Evolutionary conservation across 2,888 invertebrate genomes (phyloP).

Genomic region (Steinernema scapterisci): DNA sequence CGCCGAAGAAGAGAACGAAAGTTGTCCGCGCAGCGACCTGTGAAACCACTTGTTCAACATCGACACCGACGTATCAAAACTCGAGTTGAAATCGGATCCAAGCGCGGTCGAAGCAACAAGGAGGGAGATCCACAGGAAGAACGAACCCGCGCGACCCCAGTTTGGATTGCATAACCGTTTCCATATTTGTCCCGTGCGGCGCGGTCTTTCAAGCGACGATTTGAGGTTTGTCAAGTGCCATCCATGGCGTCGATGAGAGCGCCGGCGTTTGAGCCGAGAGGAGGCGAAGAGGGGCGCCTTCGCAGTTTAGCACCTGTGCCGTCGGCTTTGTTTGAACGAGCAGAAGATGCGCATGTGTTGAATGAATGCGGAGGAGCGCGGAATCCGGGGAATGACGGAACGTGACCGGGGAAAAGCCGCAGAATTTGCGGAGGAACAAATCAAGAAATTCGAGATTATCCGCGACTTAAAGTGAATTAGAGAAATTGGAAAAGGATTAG

Average conservation of each 20-base stretch:
- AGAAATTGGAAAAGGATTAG: too few species aligned
- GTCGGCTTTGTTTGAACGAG: conserved; percentile 14
- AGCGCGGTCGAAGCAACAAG: neutral
- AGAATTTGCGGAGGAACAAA: too few species aligned
- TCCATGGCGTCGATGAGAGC: conserved; percentile 30
- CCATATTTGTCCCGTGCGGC: conserved; percentile 30
- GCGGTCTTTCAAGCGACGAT: conserved; percentile 14
- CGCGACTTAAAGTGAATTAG: too few species aligned
- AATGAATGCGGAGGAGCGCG: neutral
- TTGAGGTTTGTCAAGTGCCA: conserved; percentile 29
- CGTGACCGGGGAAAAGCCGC: neutral
- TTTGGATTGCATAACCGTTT: conserved; percentile 31
- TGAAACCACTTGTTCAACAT: conserved; percentile 21
- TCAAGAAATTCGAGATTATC: too few species aligned
- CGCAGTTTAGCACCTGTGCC: conserved; percentile 31
- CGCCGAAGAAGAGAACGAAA: too few species aligned
- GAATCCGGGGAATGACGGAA: neutral
- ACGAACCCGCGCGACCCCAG: conserved; percentile 22
- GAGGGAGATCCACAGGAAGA: conserved; percentile 2
- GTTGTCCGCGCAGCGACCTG: neutral
- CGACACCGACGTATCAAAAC: neutral
- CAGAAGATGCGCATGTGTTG: conserved; percentile 8
- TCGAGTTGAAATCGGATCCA: conserved; percentile 15
- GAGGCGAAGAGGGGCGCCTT: conserved; percentile 23
- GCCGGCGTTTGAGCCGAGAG: conserved; percentile 9